Conservation (phyloP, 1,140 invertebrate species). For the Sogatella furcifera region DNA sequence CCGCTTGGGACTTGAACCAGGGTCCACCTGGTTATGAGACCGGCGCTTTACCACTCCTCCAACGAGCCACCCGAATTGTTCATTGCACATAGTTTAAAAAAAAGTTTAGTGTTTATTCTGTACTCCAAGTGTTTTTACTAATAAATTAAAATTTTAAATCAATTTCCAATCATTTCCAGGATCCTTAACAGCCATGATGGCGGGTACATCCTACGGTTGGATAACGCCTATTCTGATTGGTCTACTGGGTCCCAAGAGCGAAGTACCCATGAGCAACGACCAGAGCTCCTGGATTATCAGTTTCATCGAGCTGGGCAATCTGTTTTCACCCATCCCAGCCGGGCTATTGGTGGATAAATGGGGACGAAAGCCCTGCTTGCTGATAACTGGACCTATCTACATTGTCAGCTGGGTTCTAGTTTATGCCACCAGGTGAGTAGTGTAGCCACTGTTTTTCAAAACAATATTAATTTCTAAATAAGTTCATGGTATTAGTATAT, state of each 20-base stretch:
- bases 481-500: no score
- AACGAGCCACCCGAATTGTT: no score
- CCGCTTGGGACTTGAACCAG: no score
- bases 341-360: slow-evolving; percentile 18
- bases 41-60: no score
- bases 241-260: slow-evolving; percentile 30
- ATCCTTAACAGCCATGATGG: slow-evolving; percentile 8
- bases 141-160: no score
- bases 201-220: slow-evolving; percentile 51
- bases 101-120: no score
- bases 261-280: slow-evolving; percentile 12
- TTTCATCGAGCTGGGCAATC: slow-evolving; percentile 16
- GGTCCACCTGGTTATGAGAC: no score
- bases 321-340: slow-evolving; percentile 20
- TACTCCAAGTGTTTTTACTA: no score
- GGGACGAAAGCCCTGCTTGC: slow-evolving; percentile 34
- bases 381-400: slow-evolving; percentile 64
- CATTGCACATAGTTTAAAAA: no score
- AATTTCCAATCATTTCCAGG: slow-evolving; percentile 1
- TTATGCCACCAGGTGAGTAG: slow-evolving; percentile 30
- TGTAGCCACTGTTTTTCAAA: no score
- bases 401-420: slow-evolving; percentile 51
- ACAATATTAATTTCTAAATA: no score
- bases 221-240: slow-evolving; percentile 55
- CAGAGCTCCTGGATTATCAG: slow-evolving; percentile 17